A percentile compares a stretch with the other conserved stretches of the same genome.
Evolutionary conservation across 1,140 invertebrate genomes (phyloP).

Genomic region (Drosophila suzukii): DNA sequence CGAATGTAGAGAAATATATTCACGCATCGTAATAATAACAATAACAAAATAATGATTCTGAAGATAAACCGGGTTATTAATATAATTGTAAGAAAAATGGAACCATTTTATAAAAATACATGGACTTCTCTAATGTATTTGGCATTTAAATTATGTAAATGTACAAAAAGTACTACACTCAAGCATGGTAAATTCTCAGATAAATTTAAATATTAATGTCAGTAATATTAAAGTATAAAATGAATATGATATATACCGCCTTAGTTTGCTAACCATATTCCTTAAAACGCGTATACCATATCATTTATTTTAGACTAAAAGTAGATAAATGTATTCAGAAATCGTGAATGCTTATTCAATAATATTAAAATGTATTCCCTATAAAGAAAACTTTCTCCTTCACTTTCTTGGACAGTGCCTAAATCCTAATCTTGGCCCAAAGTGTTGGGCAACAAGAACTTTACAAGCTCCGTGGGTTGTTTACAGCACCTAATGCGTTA

Average conservation of each 20-base stretch:
- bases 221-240: too few species aligned
- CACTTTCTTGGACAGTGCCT: not conserved
- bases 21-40: not conserved
- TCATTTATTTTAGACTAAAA: not conserved
- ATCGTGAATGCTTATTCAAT: not conserved
- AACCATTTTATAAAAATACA: too few species aligned
- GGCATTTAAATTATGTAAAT: too few species aligned
- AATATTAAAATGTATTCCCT: not conserved
- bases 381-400: conserved; percentile 25
- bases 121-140: too few species aligned
- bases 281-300: not conserved
- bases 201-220: too few species aligned
- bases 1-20: not conserved
- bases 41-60: not conserved
- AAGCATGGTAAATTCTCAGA: too few species aligned
- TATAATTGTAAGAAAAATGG: not conserved
- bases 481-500: conserved; percentile 37
- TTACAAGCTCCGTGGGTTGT: conserved; percentile 36
- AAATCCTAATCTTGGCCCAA: conserved; percentile 8
- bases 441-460: conserved; percentile 45
- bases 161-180: too few species aligned
- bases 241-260: too few species aligned
- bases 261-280: not conserved
- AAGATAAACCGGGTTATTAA: not conserved
- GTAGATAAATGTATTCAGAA: not conserved